phyloP scores from a whole-genome alignment of 2,797 vertebrate genomes.

The Calcarius lapponicus region DNA sequence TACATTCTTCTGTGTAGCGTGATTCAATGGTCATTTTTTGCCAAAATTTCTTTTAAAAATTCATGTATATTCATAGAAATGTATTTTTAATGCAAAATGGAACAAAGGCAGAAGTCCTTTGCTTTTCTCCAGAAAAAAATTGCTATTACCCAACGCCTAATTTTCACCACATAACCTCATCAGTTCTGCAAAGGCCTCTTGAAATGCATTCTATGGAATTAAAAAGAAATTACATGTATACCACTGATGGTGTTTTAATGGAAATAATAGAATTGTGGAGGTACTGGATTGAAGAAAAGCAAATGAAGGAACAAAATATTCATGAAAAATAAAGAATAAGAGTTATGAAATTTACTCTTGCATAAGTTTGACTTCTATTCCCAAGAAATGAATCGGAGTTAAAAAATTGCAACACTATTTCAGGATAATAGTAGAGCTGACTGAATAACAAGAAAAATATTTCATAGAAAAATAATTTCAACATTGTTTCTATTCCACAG shows the following conservation, averaged over 20 bases:
- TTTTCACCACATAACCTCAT: background rate
- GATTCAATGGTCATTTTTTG: background rate
- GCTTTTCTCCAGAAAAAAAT: background rate
- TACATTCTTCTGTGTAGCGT: background rate
- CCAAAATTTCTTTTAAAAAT: background rate
- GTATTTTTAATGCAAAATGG: background rate
- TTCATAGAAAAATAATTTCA: slow-evolving; percentile 38
- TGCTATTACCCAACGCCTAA: background rate
- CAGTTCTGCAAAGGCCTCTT: background rate
- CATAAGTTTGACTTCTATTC: slow-evolving; percentile 40
- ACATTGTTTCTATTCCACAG: slow-evolving; percentile 5
- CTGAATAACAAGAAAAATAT: slow-evolving; percentile 24
- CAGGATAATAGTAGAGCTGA: slow-evolving; percentile 22
- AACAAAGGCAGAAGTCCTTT: background rate
- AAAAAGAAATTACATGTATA: slow-evolving; percentile 23
- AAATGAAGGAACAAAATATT: slow-evolving; percentile 54
- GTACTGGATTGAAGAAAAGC: slow-evolving; percentile 13
- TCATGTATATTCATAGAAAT: background rate
- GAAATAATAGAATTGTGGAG: slow-evolving; percentile 16
- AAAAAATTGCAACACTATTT: slow-evolving; percentile 22
- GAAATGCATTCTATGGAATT: slow-evolving; percentile 23
- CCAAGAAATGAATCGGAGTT: background rate
- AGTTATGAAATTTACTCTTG: slow-evolving; percentile 43
- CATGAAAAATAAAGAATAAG: slow-evolving; percentile 27
- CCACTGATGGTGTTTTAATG: slow-evolving; percentile 1